Conservation (phyloP, 2,797 vertebrate species). For the Hydrolagus colliei region DNA sequence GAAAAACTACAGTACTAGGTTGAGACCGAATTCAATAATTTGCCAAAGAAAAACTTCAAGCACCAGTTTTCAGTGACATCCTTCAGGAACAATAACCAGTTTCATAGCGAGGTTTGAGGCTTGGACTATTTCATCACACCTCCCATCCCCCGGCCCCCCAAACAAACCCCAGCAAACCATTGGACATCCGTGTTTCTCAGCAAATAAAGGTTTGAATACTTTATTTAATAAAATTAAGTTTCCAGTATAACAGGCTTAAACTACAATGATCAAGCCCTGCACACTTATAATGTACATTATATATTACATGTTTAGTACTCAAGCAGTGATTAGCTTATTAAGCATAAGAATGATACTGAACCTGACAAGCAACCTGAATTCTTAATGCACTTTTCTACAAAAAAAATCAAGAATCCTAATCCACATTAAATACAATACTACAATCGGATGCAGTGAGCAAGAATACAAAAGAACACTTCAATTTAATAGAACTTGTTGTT, state of each 20-base stretch:
- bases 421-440: neutral
- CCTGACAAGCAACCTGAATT: neutral
- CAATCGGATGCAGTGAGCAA: neutral
- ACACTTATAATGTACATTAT: neutral
- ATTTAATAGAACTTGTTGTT: neutral
- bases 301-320: conserved; percentile 24
- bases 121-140: too few relatives aligned
- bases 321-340: neutral
- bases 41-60: too few relatives aligned
- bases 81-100: too few relatives aligned
- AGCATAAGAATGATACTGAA: neutral
- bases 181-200: too few relatives aligned
- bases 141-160: too few relatives aligned
- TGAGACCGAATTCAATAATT: too few relatives aligned
- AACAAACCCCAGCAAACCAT: too few relatives aligned
- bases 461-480: neutral
- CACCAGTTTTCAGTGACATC: too few relatives aligned
- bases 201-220: neutral
- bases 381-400: neutral
- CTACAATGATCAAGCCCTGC: neutral
- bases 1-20: too few relatives aligned
- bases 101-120: too few relatives aligned
- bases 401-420: neutral
- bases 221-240: conserved; percentile 21
- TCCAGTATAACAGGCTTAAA: neutral